Evolutionary conservation across 2,113 vertebrate genomes (phyloP), one percentile per base, ranked within the genome.

Genomic region (Ivindomyrus marchei): DNA sequence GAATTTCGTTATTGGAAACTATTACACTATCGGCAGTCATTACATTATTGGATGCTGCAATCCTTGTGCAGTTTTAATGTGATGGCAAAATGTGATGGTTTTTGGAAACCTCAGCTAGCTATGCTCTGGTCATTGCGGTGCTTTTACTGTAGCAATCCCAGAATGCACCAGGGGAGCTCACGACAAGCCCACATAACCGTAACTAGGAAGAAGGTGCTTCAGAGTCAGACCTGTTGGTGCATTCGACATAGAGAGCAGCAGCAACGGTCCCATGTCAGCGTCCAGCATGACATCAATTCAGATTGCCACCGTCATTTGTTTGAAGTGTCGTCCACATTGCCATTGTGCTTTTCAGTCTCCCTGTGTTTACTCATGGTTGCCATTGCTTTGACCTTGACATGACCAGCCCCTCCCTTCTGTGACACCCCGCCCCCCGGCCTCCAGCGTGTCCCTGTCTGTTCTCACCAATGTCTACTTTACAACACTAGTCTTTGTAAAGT

Each of bases 381-480:
- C 56, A 84, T 31, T 42, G 50, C 85, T 87, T 36, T 58, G 42
- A 31, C 11, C 52, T 90, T 95, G 89, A 94, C 94, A 91, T 88
- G 53, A 91, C 92, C 91, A 90, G 88, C 90, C 91, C 93, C 94
- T 93, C 24, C 27, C 24, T 58, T 94, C 94, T 94, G 27, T 66
- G n/a, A 31, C 58, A 66, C 24, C 15, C 36, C 5, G 15, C 36
- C 77, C 74, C 74, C 31, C 15, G 13, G 19, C 42, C 36, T 21
- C 77, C 31, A 49, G 27, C 31, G 91, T 93, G 93, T 94, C 92
- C 88, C 93, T 91, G 74, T 94, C 94, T 96, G 96, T 95, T 92
- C 94, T 95, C 95, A 91, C 93, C 94, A 85, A 86, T 95, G 95
- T 96, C 92, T 95, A 96, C 97, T 98, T 97, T 95, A 95, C 97